These are phyloP conservation scores for Drosophila repletoides DNA, from an alignment of 1,140 invertebrate genomes.

Conservation along the genomic window DNA sequence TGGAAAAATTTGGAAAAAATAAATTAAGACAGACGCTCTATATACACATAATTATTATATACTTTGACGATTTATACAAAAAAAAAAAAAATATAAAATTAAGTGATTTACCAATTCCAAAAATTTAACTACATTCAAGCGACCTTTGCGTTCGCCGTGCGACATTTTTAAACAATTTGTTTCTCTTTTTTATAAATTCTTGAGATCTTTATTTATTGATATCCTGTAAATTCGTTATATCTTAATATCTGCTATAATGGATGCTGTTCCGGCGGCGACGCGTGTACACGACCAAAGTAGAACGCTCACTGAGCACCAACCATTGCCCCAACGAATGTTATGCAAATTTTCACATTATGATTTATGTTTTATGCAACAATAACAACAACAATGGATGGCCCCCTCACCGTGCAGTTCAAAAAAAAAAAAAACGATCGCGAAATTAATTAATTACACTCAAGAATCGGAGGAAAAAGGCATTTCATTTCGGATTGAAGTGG, in stretches of 20 bases:
- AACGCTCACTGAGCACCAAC: constrained; percentile 51
- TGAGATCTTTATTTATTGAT: neutral
- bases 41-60: too few relatives aligned
- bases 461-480: constrained; percentile 72
- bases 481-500: constrained; percentile 59
- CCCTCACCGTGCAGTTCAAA: neutral
- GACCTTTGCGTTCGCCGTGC: constrained; percentile 72
- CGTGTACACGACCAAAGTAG: constrained; percentile 50
- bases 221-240: neutral
- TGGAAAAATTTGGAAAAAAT: too few relatives aligned
- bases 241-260: neutral
- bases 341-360: constrained; percentile 40
- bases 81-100: neutral
- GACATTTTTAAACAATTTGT: constrained; percentile 73
- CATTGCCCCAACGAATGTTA: constrained; percentile 21
- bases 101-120: constrained; percentile 71
- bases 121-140: constrained; percentile 77
- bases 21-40: too few relatives aligned
- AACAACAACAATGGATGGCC: neutral
- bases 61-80: too few relatives aligned
- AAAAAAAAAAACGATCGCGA: constrained; percentile 44
- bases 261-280: constrained; percentile 8
- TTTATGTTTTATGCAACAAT: constrained; percentile 19
- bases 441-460: constrained; percentile 82
- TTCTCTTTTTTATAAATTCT: too few relatives aligned